A percentile compares a stretch with the other conserved stretches of the same genome.
Evolutionary conservation across 2,888 invertebrate species (phyloP).

Genomic region (Drosophila prostipennis): DNA sequence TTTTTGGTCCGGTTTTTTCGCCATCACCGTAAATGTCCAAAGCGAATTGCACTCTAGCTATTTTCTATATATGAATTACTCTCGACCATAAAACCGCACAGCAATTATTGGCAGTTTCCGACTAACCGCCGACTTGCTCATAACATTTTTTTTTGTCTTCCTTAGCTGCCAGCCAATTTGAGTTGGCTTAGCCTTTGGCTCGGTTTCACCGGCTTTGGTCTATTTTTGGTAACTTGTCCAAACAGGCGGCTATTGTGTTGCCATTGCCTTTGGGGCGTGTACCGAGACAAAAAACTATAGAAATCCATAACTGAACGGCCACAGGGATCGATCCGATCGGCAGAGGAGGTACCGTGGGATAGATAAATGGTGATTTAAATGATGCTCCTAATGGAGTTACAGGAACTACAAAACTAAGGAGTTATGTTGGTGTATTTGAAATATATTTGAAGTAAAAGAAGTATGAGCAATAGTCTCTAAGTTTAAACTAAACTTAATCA

Average conservation of each 20-base stretch:
- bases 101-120: conserved; percentile 46
- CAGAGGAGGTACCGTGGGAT: conserved; percentile 17
- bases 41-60: conserved; percentile 56
- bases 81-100: conserved; percentile 31
- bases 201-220: conserved; percentile 53
- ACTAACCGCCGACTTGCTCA: conserved; percentile 35
- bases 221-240: conserved; percentile 79
- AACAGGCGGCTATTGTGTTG: conserved; percentile 56
- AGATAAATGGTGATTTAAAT: neutral
- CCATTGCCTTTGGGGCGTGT: conserved; percentile 38
- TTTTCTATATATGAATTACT: conserved; percentile 48
- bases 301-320: conserved; percentile 52
- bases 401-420: neutral
- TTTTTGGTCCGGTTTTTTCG: conserved; percentile 24
- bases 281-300: conserved; percentile 38
- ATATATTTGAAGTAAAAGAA: no score
- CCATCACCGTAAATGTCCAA: conserved; percentile 59
- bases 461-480: no score
- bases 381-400: neutral
- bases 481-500: no score
- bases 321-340: conserved; percentile 1
- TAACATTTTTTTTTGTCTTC: conserved; percentile 44
- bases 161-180: conserved; percentile 57
- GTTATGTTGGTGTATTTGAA: neutral
- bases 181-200: conserved; percentile 56